These are phyloP conservation scores for Drosophila tani DNA, from an alignment of 1,140 invertebrate genomes.

Conservation along the genomic window DNA sequence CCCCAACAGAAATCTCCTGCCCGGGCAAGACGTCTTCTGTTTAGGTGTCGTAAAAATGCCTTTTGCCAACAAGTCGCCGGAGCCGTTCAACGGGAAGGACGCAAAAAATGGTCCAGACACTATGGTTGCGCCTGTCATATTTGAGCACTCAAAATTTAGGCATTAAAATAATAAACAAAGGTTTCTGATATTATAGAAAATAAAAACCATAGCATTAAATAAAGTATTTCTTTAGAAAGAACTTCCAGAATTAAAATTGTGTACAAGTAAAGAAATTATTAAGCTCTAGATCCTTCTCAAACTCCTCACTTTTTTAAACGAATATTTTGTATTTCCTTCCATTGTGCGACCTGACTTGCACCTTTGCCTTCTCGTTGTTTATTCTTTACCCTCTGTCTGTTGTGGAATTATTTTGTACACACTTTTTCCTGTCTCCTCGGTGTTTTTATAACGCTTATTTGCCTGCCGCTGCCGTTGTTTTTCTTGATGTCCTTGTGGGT, in stretches of 20 bases:
- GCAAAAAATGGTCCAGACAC: constrained; percentile 45
- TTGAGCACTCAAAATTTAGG: neutral
- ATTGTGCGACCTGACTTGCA: constrained; percentile 51
- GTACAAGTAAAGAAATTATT: neutral
- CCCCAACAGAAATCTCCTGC: constrained; percentile 14
- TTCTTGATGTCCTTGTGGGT: constrained; percentile 23
- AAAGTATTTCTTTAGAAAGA: neutral
- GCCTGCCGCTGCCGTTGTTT: constrained; percentile 36
- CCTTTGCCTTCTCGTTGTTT: constrained; percentile 68
- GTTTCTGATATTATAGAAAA: neutral
- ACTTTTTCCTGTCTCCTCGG: constrained; percentile 55
- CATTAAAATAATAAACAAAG: neutral
- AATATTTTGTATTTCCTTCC: neutral
- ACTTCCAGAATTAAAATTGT: neutral
- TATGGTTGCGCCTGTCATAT: constrained; percentile 16
- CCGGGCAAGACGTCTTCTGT: constrained; percentile 54
- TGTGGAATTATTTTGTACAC: constrained; percentile 79
- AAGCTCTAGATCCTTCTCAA: neutral
- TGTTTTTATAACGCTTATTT: constrained; percentile 67
- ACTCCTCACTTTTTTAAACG: neutral
- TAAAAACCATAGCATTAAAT: neutral
- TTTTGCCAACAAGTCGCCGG: constrained; percentile 60
- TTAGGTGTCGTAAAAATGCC: constrained; percentile 75
- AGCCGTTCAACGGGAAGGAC: constrained; percentile 41
- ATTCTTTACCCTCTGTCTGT: constrained; percentile 69